Conservation (phyloP, 2,888 invertebrate genomes). For the Beris morrisii region DNA sequence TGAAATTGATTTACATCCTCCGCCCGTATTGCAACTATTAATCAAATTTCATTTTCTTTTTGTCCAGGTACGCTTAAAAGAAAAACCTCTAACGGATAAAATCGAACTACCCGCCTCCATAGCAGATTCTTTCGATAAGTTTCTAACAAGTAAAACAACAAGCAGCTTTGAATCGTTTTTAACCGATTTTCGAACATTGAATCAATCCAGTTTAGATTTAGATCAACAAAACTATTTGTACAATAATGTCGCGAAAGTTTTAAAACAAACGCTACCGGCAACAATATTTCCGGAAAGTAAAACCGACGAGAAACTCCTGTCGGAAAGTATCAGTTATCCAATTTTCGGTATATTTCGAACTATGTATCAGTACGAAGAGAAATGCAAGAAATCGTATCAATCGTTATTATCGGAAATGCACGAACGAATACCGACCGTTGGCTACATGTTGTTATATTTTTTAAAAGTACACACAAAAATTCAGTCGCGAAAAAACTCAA, state of each 20-base stretch:
- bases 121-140: conserved; percentile 54
- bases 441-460: conserved; percentile 87
- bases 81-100: conserved; percentile 54
- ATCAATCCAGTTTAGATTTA: conserved; percentile 51
- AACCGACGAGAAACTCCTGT: conserved; percentile 63
- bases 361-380: conserved; percentile 75
- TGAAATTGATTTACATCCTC: not conserved
- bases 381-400: conserved; percentile 75
- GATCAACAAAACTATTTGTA: conserved; percentile 55
- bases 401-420: conserved; percentile 81
- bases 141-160: conserved; percentile 50
- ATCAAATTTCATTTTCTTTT: conserved; percentile 15
- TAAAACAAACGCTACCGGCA: conserved; percentile 54
- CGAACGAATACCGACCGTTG: conserved; percentile 70
- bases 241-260: conserved; percentile 50
- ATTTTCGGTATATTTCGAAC: conserved; percentile 86
- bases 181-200: conserved; percentile 52
- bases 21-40: not conserved
- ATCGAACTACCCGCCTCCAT: conserved; percentile 53
- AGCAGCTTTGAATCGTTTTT: conserved; percentile 53
- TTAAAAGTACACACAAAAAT: conserved; percentile 74
- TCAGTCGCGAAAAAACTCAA: conserved; percentile 59
- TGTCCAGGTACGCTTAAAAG: conserved; percentile 53
- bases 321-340: conserved; percentile 79
- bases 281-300: conserved; percentile 60